A percentile compares a stretch with the other conserved stretches of the same genome.
Conservation (phyloP, 2,113 vertebrate species). For the Pelmatolapia mariae region DNA sequence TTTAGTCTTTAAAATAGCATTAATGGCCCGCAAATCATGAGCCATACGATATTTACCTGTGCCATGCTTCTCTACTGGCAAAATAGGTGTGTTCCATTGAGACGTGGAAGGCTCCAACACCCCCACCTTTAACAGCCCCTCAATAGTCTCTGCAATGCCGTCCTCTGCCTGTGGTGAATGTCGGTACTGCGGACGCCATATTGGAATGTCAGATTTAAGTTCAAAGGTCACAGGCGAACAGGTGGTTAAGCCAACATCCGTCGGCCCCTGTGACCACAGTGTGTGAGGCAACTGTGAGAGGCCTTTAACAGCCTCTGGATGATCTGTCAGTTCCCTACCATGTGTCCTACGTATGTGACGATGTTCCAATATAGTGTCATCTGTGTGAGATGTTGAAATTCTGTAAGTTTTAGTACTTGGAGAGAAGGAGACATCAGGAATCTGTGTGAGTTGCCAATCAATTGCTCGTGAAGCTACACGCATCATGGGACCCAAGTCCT, state of each 20-base stretch:
- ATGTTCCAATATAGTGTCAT: neutral
- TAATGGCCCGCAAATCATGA: neutral
- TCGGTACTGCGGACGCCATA: neutral
- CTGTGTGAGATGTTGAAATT: neutral
- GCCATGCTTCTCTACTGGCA: neutral
- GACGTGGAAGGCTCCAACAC: neutral
- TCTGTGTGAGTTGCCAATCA: neutral
- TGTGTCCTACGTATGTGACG: rapidly evolving
- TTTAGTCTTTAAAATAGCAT: rapidly evolving
- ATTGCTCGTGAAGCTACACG: rapidly evolving
- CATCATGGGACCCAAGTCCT: neutral
- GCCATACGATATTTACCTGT: rapidly evolving
- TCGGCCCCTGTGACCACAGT: neutral
- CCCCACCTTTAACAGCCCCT: neutral
- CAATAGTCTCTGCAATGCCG: neutral
- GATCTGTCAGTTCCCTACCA: neutral
- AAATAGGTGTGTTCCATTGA: neutral
- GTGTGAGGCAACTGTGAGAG: neutral
- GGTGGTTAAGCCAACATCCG: neutral
- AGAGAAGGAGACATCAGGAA: neutral
- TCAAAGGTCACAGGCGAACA: rapidly evolving
- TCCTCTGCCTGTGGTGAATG: neutral
- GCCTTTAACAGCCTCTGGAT: neutral
- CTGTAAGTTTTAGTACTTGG: neutral
- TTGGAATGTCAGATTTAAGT: neutral